These are phyloP conservation scores for Rhynchotus rufescens DNA, from an alignment of 2,797 vertebrate species.

Conservation along the genomic window DNA sequence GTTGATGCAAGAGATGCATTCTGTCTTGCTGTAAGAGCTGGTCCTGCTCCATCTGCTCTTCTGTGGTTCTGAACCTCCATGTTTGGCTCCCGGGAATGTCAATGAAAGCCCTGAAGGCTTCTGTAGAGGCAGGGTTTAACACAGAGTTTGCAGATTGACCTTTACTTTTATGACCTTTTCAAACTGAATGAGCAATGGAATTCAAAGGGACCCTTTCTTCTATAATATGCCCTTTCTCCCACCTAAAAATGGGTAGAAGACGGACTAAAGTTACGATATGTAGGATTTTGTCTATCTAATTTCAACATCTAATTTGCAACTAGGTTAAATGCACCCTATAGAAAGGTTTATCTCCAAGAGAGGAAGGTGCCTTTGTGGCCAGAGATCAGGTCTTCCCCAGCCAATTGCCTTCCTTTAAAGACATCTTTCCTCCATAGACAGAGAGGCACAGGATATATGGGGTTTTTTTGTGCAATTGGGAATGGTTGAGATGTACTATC, in stretches of 20 bases:
- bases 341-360: not conserved
- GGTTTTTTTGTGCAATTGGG: not conserved
- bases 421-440: not conserved
- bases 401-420: not conserved
- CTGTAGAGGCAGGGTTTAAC: slow-evolving; percentile 40
- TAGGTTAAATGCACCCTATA: not conserved
- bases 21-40: slow-evolving; percentile 5
- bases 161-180: slow-evolving; percentile 61
- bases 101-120: slow-evolving; percentile 56
- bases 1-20: not conserved
- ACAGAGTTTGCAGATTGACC: slow-evolving; percentile 42
- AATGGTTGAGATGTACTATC: slow-evolving; percentile 17
- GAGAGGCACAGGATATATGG: not conserved
- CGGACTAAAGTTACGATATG: not conserved
- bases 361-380: not conserved
- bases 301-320: not conserved
- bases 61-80: not conserved
- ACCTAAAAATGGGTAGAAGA: not conserved
- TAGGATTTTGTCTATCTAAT: slow-evolving; percentile 10
- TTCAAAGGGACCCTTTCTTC: slow-evolving; percentile 27
- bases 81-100: slow-evolving; percentile 37
- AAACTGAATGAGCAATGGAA: slow-evolving; percentile 40
- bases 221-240: not conserved
- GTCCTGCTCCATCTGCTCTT: slow-evolving; percentile 8
- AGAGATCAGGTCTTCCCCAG: not conserved